A percentile compares a stretch with the other conserved stretches of the same genome.
Evolutionary conservation across 2,888 invertebrate species (phyloP).

Genomic region (Amphipoea oculea): DNA sequence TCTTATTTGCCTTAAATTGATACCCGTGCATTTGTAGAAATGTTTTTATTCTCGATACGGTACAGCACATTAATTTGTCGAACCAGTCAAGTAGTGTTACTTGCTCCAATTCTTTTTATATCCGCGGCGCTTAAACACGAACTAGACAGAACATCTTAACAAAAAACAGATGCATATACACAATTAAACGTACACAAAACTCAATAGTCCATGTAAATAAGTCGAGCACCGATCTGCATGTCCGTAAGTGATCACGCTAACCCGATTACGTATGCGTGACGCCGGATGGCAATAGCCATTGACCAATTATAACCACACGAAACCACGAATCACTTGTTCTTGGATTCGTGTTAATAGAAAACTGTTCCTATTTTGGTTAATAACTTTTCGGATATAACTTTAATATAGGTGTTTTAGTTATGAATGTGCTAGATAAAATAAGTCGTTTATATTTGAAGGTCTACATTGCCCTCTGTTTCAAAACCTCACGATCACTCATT

Average conservation of each 20-base stretch:
- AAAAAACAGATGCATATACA: constrained; percentile 44
- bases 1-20: not conserved
- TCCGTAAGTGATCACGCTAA: constrained; percentile 71
- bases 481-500: constrained; percentile 3
- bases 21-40: not conserved
- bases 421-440: not conserved
- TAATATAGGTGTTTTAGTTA: not conserved
- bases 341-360: constrained; percentile 47
- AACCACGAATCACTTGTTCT: constrained; percentile 69
- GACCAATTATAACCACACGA: constrained; percentile 64
- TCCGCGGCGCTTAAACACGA: constrained; percentile 27
- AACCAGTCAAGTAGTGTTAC: constrained; percentile 12
- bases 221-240: constrained; percentile 47
- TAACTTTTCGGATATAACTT: constrained; percentile 21
- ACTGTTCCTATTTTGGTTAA: constrained; percentile 47
- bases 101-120: constrained; percentile 20
- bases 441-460: constrained; percentile 27
- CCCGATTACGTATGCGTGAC: constrained; percentile 76
- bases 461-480: not conserved
- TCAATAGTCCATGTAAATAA: constrained; percentile 63
- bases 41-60: constrained; percentile 1
- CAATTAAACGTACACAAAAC: constrained; percentile 47
- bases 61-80: constrained; percentile 21
- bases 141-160: constrained; percentile 8
- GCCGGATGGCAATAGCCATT: constrained; percentile 60